Base-by-base conservation (phyloP, 1,140 invertebrate genomes). In the Calycopis cecrops region DNA sequence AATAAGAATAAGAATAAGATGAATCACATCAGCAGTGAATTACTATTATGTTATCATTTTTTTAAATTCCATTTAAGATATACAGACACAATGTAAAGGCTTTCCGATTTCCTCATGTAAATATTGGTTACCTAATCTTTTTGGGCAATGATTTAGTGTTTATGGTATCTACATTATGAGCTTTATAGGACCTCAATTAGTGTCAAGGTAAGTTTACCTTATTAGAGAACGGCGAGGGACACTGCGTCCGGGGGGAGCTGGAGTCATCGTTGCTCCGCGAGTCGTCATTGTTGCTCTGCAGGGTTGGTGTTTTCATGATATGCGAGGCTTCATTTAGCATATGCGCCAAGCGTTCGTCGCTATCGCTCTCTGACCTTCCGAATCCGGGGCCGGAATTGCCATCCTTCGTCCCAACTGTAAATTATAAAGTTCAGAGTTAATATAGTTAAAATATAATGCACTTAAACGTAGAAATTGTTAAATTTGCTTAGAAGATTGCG, bases 341-440 rank as follows among this genome's bases (percentile, higher is more conserved):
- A 79, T 98, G 96, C 12, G 94, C 95, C 53, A 99, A 94, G 55
- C 97, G 91, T 72, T 99, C 97, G 71, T 99, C 97, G 34, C 94
- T 96, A 63, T 94, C 93, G 57, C 94, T 93, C 50, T 94, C 91
- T 48, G 91, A 88, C 37, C 91, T 86, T 56, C 93, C 92, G 70
- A 94, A 95, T 6, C 77, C 80, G 42, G 92, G 89, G 57, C 93
- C 92, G 81, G 94, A 90, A 51, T 92, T 92, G 65, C 93, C 90
- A 81, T 95, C 92, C 90, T 94, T 95, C 74, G 79, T 79, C 33
- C 95, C 95, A 92, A 92, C 90, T 91, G 85, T 61, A 88, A 90
- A 66, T 16, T 42, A 62, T 55, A 67, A 11, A 50, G 21, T 28
- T 28, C 6, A 2, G 21, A 2, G 2, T 28, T 3, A 28, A 28